Base-by-base conservation (phyloP, 2,797 vertebrate species). In the Anabas testudineus region DNA sequence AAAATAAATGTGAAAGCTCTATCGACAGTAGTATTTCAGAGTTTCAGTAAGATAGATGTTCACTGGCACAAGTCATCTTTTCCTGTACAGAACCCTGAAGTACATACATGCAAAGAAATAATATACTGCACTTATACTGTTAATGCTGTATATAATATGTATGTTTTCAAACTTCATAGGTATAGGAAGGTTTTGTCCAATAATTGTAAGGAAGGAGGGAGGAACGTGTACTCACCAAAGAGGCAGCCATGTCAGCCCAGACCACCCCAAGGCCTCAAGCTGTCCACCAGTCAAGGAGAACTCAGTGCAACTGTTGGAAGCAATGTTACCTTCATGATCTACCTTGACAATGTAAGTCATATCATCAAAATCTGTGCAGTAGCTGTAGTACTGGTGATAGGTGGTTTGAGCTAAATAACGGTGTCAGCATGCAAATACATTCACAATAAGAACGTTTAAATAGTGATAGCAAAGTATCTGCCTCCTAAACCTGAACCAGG, bases 111-210 rank as follows among this genome's bases (percentile, higher is more conserved):
- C 32, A 28, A 28, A n/a, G n/a, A n/a, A n/a, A n/a, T n/a, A n/a
- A n/a, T n/a, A n/a, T n/a, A n/a, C 26, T 28, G 26, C 26, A 28
- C 26, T 28, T 26, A 28, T n/a, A n/a, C n/a, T n/a, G n/a, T n/a
- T n/a, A n/a, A n/a, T n/a, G n/a, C n/a, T n/a, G n/a, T n/a, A n/a
- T 5, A 5, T 28, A 28, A 28, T 26, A 28, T 4, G 28, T 28
- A 28, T 5, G 4, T 19, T 22, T 16, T 42, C 7, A 41, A 16
- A n/a, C 7, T 42, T 51, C 2, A 45, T 72, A 99, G 97, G 82
- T 99, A 99, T 84, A 94, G 97, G 4, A 95, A 95, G 82, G 97
- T 99, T 58, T 94, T 98, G 63, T 95, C 97, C 67, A 99, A 99
- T 88, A 98, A 98, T 88, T 99, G 97, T 89, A 96, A 96, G 9